Conservation (phyloP, 2,113 vertebrate genomes). For the Cranoglanis bouderius region DNA sequence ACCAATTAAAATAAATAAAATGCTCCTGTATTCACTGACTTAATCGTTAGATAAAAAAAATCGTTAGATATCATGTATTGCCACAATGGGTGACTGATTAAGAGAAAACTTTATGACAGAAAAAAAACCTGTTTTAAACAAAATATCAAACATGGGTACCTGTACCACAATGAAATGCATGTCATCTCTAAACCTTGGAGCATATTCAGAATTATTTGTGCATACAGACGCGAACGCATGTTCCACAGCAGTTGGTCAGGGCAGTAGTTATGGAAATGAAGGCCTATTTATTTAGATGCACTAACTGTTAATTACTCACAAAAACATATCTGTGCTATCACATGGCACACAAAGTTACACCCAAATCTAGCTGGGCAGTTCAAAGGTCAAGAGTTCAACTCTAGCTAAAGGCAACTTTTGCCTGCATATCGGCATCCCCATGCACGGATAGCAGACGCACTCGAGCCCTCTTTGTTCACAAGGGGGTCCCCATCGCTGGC, state of each 20-base stretch:
- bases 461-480: constrained; percentile 37
- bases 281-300: constrained; percentile 22
- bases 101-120: background rate
- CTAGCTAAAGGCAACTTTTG: constrained; percentile 44
- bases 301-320: constrained; percentile 13
- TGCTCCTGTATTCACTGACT: background rate
- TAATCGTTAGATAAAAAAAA: background rate
- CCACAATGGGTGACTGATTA: background rate
- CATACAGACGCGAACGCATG: background rate
- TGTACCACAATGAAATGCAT: background rate
- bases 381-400: constrained; percentile 38
- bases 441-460: constrained; percentile 24
- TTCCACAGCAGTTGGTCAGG: background rate
- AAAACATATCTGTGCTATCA: background rate
- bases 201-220: background rate
- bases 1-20: background rate
- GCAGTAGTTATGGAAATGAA: constrained; percentile 23
- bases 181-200: background rate
- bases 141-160: background rate
- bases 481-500: constrained; percentile 28
- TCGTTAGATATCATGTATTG: background rate
- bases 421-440: constrained; percentile 22
- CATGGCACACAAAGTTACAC: constrained; percentile 14
- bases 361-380: constrained; percentile 9
- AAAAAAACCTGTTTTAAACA: background rate